Evolutionary conservation across 2,797 vertebrate genomes (phyloP).

Genomic region (Chrysocyon brachyurus): DNA sequence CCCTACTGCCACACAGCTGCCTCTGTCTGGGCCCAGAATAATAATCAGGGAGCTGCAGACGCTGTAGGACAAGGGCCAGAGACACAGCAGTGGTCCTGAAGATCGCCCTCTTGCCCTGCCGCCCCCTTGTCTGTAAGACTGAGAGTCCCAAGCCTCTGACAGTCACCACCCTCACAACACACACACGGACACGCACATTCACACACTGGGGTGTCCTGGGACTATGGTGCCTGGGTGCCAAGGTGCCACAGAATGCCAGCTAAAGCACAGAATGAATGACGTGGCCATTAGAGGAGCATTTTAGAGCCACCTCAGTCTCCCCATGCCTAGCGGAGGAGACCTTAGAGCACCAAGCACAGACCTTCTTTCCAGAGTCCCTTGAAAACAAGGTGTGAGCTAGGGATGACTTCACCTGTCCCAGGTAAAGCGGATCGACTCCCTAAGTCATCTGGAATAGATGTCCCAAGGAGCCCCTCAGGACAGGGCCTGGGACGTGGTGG

Average conservation of each 20-base stretch:
- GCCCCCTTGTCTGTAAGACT: background rate
- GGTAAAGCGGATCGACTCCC: background rate
- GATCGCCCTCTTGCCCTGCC: background rate
- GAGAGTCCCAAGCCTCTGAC: background rate
- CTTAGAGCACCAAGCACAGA: background rate
- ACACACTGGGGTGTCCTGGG: background rate
- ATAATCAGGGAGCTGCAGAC: conserved; percentile 69
- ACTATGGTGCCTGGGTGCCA: background rate
- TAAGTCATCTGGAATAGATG: background rate
- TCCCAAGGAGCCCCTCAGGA: background rate
- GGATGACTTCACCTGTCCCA: background rate
- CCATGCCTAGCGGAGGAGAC: background rate
- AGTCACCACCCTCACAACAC: background rate
- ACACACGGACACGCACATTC: background rate
- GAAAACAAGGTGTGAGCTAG: background rate
- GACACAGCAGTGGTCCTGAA: rapidly evolving
- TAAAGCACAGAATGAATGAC: background rate
- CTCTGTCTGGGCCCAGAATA: conserved; percentile 70
- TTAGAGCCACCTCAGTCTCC: background rate
- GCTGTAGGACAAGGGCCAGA: background rate
- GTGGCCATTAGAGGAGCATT: rapidly evolving
- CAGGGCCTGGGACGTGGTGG: background rate
- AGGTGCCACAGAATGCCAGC: background rate
- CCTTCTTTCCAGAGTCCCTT: background rate
- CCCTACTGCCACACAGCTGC: conserved; percentile 81